Evolutionary conservation across 2,797 vertebrate species (phyloP).

Genomic region (Margarornis squamiger): DNA sequence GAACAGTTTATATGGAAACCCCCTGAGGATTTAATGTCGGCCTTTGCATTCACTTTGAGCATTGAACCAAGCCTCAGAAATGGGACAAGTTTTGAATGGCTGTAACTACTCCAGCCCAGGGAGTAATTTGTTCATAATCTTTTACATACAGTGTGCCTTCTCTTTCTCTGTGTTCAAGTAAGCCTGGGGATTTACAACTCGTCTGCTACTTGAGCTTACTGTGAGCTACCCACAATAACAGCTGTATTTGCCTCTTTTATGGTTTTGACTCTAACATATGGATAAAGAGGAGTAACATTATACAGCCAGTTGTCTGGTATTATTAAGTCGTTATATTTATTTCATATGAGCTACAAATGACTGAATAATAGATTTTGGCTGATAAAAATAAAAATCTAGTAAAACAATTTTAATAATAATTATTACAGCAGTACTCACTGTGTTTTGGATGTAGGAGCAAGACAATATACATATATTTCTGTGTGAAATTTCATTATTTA

Average conservation of each 20-base stretch:
- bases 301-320: background rate
- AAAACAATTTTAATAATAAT: background rate
- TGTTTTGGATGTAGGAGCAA: background rate
- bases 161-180: background rate
- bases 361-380: background rate
- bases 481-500: background rate
- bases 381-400: background rate
- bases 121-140: background rate
- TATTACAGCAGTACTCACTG: background rate
- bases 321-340: background rate
- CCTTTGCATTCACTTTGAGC: background rate
- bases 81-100: rapidly evolving
- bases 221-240: rapidly evolving
- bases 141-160: background rate
- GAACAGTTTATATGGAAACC: background rate
- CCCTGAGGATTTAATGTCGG: background rate
- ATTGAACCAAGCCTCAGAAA: background rate
- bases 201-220: background rate
- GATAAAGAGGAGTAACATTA: background rate
- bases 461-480: background rate
- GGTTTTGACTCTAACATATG: background rate
- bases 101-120: background rate
- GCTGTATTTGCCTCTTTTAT: background rate
- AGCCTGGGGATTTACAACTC: background rate
- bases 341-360: background rate